Evolutionary conservation across 92 coral and sea anemone genomes (phyloP), one percentile per base, ranked within the genome.

Genomic region (Plumapathes pennacea): DNA sequence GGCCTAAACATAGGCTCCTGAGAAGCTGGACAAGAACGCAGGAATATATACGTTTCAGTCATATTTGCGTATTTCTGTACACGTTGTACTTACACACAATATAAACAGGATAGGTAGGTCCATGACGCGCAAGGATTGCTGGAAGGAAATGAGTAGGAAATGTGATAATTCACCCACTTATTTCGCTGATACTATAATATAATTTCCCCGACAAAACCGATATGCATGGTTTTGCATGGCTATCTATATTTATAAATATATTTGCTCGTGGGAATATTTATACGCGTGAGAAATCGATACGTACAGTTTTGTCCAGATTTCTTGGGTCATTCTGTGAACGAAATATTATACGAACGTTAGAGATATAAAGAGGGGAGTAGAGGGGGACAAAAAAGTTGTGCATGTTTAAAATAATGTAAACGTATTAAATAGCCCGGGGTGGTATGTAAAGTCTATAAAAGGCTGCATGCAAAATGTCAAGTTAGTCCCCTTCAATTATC

Each of bases 71-170:
- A n/a, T n/a, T n/a, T n/a, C n/a, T n/a, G n/a, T n/a, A n/a, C n/a
- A n/a, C n/a, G n/a, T 13, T 25, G 3, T 46, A 90, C 95, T 76
- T 54, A 90, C 97, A 60, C 78, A 42, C 31, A 90, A 53, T 83
- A 87, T 90, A 27, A 65, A 58, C 9, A 90, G 40, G 32, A 90
- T 86, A 29, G 97, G 97, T 11, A 90, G 74, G 41, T 90, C 97
- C 97, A 90, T 90, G 24, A 82, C 73, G 33, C 97, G 89, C 18
- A 90, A 63, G 31, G 89, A 69, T 82, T 90, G 90, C 97, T 90
- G 68, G 10, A 77, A 54, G 29, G 39, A 49, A 32, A 46, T 20
- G 4, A 10, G 3, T 26, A 29, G 40, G n/a, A n/a, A 34, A 34
- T n/a, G n/a, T 8, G 8, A 34, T n/a, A 34, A 34, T 34, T 34